A percentile compares a stretch with the other conserved stretches of the same genome.
Evolutionary conservation across 2,888 invertebrate genomes (phyloP).

Genomic region (Herminia tarsipennalis): DNA sequence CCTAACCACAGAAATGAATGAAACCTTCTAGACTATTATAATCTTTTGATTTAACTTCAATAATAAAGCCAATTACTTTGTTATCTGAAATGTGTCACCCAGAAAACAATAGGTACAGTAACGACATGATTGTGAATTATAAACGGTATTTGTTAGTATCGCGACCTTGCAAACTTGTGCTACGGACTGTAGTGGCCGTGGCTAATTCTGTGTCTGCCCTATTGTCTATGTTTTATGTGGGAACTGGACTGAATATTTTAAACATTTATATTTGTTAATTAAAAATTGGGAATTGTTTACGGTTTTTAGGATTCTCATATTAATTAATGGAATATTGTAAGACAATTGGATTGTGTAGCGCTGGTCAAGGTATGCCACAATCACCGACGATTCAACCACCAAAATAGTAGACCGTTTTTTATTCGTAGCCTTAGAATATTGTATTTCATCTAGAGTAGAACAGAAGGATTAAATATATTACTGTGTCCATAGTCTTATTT

Average conservation of each 20-base stretch:
- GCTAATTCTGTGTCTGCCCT: constrained; percentile 40
- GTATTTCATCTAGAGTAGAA: too few species aligned
- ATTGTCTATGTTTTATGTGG: constrained; percentile 49
- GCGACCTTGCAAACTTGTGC: constrained; percentile 43
- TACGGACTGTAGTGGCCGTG: constrained; percentile 25
- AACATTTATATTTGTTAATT: constrained; percentile 12
- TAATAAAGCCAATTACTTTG: too few species aligned
- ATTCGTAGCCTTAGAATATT: too few species aligned
- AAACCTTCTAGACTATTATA: too few species aligned
- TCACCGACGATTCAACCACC: too few species aligned
- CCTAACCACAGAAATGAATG: too few species aligned
- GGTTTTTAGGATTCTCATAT: constrained; percentile 14
- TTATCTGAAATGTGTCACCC: not conserved
- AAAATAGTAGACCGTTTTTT: too few species aligned
- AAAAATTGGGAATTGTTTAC: constrained; percentile 23
- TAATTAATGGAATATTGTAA: constrained; percentile 5
- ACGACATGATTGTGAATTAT: constrained; percentile 37
- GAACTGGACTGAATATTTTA: constrained; percentile 31
- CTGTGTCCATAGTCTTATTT: too few species aligned
- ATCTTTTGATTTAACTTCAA: too few species aligned
- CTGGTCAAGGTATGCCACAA: not conserved
- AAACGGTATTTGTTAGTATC: constrained; percentile 31
- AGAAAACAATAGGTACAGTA: constrained; percentile 14
- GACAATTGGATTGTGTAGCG: not conserved
- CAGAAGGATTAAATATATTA: too few species aligned